Conservation (phyloP, 1,140 invertebrate genomes). For the Drosophila setifemur region DNA sequence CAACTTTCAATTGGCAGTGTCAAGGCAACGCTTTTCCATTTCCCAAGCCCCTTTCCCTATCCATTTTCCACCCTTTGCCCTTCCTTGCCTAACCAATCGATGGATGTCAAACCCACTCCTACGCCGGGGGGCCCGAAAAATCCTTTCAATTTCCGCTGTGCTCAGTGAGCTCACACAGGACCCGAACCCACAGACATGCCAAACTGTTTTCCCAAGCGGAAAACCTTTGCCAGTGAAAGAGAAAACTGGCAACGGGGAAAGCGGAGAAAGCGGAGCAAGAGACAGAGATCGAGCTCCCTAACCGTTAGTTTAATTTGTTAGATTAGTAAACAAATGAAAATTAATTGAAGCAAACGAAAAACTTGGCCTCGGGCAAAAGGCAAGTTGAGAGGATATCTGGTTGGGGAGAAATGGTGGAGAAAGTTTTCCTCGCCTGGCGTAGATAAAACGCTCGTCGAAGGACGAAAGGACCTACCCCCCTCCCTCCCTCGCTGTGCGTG, state of each 20-base stretch:
- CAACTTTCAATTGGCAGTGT: conserved; percentile 51
- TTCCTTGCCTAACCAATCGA: neutral
- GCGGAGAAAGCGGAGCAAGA: neutral
- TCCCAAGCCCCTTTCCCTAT: neutral
- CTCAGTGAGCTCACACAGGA: conserved; percentile 1
- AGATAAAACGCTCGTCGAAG: conserved; percentile 69
- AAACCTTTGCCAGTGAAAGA: conserved; percentile 10
- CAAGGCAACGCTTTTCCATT: conserved; percentile 38
- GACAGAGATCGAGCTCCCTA: conserved; percentile 41
- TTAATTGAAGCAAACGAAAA: conserved; percentile 81
- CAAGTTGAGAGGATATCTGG: conserved; percentile 4
- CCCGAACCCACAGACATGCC: conserved; percentile 15
- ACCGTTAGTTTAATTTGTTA: conserved; percentile 81
- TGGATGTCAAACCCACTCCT: conserved; percentile 26
- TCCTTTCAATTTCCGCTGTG: conserved; percentile 53
- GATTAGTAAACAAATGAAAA: conserved; percentile 81
- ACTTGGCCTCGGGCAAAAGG: conserved; percentile 63
- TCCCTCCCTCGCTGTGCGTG: neutral
- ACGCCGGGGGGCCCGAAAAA: conserved; percentile 28
- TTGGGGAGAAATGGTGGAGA: conserved; percentile 26
- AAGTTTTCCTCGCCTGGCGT: conserved; percentile 60
- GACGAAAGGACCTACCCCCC: too few species aligned
- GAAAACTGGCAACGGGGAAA: neutral
- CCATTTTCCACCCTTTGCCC: neutral
- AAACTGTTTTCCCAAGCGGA: conserved; percentile 19